These are phyloP conservation scores for Caenorhabditis tropicalis DNA, from an alignment of 1,140 invertebrate genomes.

Conservation along the genomic window DNA sequence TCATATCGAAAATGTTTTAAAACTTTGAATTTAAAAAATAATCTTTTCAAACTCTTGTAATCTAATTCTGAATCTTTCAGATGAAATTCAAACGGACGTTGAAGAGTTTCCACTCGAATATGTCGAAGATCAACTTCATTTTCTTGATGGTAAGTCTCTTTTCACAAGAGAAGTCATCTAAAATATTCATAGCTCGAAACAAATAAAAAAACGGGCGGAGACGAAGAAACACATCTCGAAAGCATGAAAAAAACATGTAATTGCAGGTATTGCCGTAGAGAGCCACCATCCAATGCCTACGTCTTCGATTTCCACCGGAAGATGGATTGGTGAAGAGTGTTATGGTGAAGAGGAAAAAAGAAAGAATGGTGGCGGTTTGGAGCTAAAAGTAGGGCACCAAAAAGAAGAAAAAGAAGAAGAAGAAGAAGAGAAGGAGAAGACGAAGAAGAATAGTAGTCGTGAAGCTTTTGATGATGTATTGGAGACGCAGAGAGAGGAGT, in stretches of 20 bases:
- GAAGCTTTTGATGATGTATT: neutral
- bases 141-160: slow-evolving; percentile 1
- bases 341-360: neutral
- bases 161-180: neutral
- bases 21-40: too few species aligned
- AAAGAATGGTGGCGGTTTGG: neutral
- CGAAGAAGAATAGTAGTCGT: slow-evolving; percentile 36
- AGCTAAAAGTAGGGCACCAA: neutral
- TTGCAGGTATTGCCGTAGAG: slow-evolving; percentile 36
- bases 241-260: slow-evolving; percentile 10
- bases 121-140: slow-evolving; percentile 29
- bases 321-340: slow-evolving; percentile 35
- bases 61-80: neutral
- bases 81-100: slow-evolving; percentile 2
- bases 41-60: neutral
- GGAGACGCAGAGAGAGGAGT: slow-evolving; percentile 36
- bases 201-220: neutral
- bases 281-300: neutral
- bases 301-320: neutral
- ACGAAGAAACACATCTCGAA: neutral
- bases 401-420: too few species aligned
- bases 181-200: neutral
- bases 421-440: slow-evolving; percentile 17
- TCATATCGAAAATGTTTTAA: too few species aligned
- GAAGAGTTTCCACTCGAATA: slow-evolving; percentile 34